Conservation (phyloP, 92 coral and sea anemone species). For the Pocillopora meandrina region DNA sequence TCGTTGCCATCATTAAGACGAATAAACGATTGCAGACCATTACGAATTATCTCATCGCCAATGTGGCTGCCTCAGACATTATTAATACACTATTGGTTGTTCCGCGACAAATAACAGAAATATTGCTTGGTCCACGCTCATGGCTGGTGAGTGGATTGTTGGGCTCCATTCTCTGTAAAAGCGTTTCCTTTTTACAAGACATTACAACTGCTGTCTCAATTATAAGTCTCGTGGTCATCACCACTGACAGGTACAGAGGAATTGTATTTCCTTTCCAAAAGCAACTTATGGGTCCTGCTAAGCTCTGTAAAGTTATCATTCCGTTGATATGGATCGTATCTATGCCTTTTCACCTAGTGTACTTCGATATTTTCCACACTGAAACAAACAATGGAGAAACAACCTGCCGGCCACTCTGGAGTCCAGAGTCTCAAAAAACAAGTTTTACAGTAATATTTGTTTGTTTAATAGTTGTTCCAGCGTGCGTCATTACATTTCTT, state of each 20-base stretch:
- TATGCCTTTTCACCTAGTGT: constrained; percentile 16
- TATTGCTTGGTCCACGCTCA: constrained; percentile 17
- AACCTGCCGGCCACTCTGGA: constrained; percentile 22
- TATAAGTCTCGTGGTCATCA: constrained; percentile 1
- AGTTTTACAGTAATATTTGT: constrained; percentile 13
- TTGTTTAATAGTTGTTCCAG: constrained; percentile 22
- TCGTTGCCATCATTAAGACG: background rate
- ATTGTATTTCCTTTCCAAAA: constrained; percentile 3
- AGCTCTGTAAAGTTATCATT: constrained; percentile 11
- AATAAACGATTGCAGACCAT: constrained; percentile 4
- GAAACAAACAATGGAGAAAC: background rate
- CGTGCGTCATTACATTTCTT: constrained; percentile 4
- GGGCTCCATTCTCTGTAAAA: constrained; percentile 13
- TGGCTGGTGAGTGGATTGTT: constrained; percentile 1
- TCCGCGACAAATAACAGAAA: constrained; percentile 12
- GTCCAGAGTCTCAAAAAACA: background rate
- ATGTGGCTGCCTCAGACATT: constrained; percentile 12
- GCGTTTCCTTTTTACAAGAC: background rate
- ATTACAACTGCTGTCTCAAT: constrained; percentile 9
- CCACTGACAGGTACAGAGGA: constrained; percentile 18
- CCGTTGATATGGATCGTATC: constrained; percentile 29
- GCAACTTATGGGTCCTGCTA: background rate
- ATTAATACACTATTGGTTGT: constrained; percentile 4
- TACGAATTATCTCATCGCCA: constrained; percentile 17
- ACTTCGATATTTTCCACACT: constrained; percentile 16